These are phyloP conservation scores for Thinocorus orbignyianus DNA, from an alignment of 2,113 vertebrate species.

Conservation along the genomic window DNA sequence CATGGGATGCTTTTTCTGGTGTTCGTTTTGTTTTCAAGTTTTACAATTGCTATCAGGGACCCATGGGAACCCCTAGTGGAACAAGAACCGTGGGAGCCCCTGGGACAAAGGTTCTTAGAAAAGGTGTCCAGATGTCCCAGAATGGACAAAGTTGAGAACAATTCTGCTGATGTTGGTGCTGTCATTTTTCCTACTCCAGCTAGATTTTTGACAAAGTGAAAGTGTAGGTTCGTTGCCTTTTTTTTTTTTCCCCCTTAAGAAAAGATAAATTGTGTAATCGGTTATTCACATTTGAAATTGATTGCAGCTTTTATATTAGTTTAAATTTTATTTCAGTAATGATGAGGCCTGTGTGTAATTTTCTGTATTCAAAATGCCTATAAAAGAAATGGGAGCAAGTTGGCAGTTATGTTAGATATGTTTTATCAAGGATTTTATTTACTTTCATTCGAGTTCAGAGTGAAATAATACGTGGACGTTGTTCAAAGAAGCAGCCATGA, in stretches of 20 bases:
- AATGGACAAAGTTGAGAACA: background rate
- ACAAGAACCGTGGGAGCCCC: background rate
- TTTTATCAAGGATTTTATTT: background rate
- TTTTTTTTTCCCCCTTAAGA: background rate
- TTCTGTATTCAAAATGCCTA: constrained; percentile 56
- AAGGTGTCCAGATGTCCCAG: background rate
- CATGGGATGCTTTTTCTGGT: background rate
- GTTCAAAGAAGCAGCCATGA: background rate
- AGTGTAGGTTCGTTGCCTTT: background rate
- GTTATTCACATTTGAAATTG: constrained; percentile 14
- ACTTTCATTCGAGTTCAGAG: background rate
- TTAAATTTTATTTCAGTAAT: constrained; percentile 45
- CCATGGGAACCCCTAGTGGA: background rate
- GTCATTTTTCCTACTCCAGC: background rate
- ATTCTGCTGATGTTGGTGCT: background rate
- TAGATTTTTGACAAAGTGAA: background rate
- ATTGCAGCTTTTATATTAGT: constrained; percentile 33
- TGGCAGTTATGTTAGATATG: background rate
- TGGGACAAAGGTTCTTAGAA: background rate
- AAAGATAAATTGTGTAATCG: background rate
- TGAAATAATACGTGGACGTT: background rate
- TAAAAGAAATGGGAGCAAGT: constrained; percentile 43
- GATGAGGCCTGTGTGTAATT: constrained; percentile 50
- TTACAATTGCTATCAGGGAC: background rate
- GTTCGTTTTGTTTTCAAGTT: background rate